These are phyloP conservation scores for Tromatobia lineatoria DNA, from an alignment of 2,888 invertebrate species.

Conservation along the genomic window DNA sequence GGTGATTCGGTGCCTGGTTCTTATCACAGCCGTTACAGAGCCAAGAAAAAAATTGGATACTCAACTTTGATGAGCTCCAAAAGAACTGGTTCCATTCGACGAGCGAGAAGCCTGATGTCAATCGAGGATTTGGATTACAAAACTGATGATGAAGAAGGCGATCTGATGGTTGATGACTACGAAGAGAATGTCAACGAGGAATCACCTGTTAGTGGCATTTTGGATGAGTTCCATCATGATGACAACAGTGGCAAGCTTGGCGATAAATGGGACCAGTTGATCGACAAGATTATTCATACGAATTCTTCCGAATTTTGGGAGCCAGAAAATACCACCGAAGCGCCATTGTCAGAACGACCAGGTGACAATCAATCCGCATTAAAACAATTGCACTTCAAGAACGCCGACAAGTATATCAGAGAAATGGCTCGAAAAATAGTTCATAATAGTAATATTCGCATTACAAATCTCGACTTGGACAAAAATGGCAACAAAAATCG, in stretches of 20 bases:
- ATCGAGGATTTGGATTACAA: constrained; percentile 41
- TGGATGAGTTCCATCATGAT: constrained; percentile 15
- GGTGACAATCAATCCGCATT: constrained; percentile 40
- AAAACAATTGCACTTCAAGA: constrained; percentile 61
- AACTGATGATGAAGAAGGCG: constrained; percentile 48
- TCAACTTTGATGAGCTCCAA: background rate
- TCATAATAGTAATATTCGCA: constrained; percentile 49
- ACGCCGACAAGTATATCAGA: constrained; percentile 67
- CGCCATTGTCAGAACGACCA: constrained; percentile 17
- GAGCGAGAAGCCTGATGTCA: constrained; percentile 63
- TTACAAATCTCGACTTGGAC: constrained; percentile 8
- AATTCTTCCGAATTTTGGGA: constrained; percentile 26
- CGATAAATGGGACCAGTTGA: constrained; percentile 58
- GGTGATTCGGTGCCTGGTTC: background rate
- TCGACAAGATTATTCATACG: constrained; percentile 57
- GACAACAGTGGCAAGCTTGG: constrained; percentile 29
- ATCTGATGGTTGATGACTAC: constrained; percentile 35
- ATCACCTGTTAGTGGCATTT: constrained; percentile 8
- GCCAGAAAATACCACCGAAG: constrained; percentile 15
- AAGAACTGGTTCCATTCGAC: constrained; percentile 19
- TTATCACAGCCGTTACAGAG: constrained; percentile 23
- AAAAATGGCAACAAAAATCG: background rate
- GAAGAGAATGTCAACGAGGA: constrained; percentile 34
- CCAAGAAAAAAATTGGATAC: background rate
- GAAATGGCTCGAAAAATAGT: constrained; percentile 64